Evolutionary conservation across 1,140 invertebrate species (phyloP).

Genomic region (Cydia amplana): DNA sequence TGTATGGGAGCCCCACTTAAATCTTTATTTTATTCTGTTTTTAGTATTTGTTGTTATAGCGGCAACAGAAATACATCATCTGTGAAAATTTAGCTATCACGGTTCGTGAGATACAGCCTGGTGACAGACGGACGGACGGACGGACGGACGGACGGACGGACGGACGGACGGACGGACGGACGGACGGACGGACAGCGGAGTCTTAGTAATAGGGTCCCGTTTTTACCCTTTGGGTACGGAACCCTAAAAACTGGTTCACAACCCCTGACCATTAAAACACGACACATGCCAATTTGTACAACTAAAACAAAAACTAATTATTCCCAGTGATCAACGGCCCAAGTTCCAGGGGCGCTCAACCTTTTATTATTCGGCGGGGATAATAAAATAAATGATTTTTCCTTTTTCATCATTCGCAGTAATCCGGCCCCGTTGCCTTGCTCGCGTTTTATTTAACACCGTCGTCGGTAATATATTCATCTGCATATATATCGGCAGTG

Average conservation of each 20-base stretch:
- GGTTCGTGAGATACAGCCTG: no score
- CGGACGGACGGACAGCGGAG: no score
- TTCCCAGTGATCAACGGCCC: slow-evolving; percentile 19
- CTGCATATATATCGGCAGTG: slow-evolving; percentile 39
- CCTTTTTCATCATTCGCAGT: slow-evolving; percentile 41
- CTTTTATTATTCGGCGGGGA: slow-evolving; percentile 37
- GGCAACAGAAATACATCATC: no score
- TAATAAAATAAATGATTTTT: slow-evolving; percentile 43
- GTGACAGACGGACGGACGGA: no score
- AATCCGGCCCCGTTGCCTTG: slow-evolving; percentile 36
- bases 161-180: no score
- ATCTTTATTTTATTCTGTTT: no score
- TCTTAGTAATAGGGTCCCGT: no score
- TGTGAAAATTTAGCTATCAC: no score
- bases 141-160: no score
- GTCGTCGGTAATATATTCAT: slow-evolving; percentile 40
- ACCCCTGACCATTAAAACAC: not conserved
- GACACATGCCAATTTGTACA: not conserved
- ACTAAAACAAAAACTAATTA: slow-evolving; percentile 30
- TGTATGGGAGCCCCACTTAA: no score
- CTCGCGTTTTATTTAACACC: slow-evolving; percentile 39
- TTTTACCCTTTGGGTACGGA: no score
- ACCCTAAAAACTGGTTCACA: not conserved
- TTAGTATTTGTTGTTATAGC: no score
- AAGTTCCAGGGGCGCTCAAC: slow-evolving; percentile 55